These are phyloP conservation scores for Lordiphosa clarofinis DNA, from an alignment of 1,140 invertebrate genomes.

Conservation along the genomic window DNA sequence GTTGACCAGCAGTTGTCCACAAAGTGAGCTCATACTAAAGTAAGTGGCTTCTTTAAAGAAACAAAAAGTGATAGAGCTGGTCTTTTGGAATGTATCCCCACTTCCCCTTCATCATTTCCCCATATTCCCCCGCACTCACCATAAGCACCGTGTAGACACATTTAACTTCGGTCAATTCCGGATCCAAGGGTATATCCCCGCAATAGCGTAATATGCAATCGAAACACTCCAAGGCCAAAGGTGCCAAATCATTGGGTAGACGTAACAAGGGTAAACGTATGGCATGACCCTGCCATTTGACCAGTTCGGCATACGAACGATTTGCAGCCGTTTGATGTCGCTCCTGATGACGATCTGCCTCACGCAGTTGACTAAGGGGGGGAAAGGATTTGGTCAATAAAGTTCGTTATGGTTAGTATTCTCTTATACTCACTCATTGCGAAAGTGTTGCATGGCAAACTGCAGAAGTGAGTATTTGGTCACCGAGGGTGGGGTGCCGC, in stretches of 20 bases:
- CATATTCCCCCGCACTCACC: no score
- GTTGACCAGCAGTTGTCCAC: no score
- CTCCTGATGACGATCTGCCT: conserved; percentile 80
- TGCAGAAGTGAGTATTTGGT: conserved; percentile 97
- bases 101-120: no score
- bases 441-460: conserved; percentile 97
- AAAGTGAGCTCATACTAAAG: no score
- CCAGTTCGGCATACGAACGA: conserved; percentile 96
- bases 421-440: conserved; percentile 90
- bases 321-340: conserved; percentile 89
- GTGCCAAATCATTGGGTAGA: conserved; percentile 89
- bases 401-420: no score
- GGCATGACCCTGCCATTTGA: conserved; percentile 94
- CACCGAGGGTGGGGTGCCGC: conserved; percentile 84
- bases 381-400: neutral
- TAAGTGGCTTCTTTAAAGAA: no score
- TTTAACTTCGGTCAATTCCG: conserved; percentile 90
- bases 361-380: conserved; percentile 62
- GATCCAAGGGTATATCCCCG: conserved; percentile 91
- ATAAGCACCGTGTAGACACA: conserved; percentile 98
- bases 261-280: conserved; percentile 92
- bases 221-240: conserved; percentile 95
- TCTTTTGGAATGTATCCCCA: no score
- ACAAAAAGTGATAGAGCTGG: no score
- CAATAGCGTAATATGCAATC: conserved; percentile 96